phyloP scores from a whole-genome alignment of 2,113 vertebrate species.

The Ornithorhynchus anatinus region DNA sequence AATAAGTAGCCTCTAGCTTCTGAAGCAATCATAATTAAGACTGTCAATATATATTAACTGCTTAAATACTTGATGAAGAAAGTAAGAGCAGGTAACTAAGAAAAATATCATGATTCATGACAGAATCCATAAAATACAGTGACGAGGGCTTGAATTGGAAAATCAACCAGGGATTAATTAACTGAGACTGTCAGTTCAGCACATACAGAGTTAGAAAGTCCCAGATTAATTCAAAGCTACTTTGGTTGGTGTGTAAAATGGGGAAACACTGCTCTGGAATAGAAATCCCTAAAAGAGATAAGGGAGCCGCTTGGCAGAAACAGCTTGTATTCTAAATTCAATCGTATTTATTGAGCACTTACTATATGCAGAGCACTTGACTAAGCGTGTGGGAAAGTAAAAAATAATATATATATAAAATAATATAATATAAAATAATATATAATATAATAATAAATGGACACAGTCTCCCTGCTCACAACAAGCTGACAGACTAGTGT shows the following conservation, averaged over 20 bases:
- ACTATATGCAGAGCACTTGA: no score
- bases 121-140: not conserved
- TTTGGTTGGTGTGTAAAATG: not conserved
- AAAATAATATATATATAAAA: no score
- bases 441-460: no score
- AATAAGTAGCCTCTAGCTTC: conserved; percentile 58
- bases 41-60: conserved; percentile 39
- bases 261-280: not conserved
- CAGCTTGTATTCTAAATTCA: no score
- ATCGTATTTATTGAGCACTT: no score
- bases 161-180: conserved; percentile 10
- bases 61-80: conserved; percentile 19
- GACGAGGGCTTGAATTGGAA: conserved; percentile 12
- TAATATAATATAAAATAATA: no score
- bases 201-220: not conserved
- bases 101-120: conserved; percentile 29
- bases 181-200: not conserved
- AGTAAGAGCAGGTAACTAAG: conserved; percentile 34
- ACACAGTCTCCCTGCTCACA: no score
- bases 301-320: no score
- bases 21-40: conserved; percentile 53
- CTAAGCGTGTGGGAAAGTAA: no score
- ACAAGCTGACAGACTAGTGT: no score
- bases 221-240: not conserved
- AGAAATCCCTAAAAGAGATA: not conserved